phyloP scores from a whole-genome alignment of 2,797 vertebrate genomes.

The Gymnoscopelus microlampas region DNA sequence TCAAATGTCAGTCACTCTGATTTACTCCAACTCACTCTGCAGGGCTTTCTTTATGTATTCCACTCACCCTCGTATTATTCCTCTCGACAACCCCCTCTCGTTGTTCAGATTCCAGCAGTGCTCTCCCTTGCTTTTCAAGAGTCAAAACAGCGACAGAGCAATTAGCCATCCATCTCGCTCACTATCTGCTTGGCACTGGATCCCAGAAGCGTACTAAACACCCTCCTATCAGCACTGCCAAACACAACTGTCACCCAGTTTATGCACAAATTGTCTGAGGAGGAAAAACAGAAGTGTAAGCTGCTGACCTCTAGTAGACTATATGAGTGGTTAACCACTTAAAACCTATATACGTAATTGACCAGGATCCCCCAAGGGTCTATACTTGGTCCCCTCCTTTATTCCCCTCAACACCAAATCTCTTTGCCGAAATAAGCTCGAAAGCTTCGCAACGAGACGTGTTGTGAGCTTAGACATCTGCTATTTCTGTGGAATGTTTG shows the following conservation, averaged over 20 bases:
- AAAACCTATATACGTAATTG: no score
- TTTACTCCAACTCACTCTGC: not conserved
- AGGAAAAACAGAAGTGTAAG: no score
- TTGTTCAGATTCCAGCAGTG: slow-evolving; percentile 49
- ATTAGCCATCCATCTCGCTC: slow-evolving; percentile 55
- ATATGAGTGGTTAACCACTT: no score
- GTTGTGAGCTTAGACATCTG: no score
- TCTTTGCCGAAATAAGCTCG: no score
- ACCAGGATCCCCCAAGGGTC: no score
- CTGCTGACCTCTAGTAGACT: no score
- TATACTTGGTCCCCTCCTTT: no score
- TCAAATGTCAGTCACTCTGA: not conserved
- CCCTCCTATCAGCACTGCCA: slow-evolving; percentile 15
- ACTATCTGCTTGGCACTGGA: slow-evolving; percentile 17
- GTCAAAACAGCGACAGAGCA: slow-evolving; percentile 54
- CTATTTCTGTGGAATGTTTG: no score
- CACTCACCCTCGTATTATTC: slow-evolving; percentile 1
- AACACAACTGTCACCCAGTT: slow-evolving; percentile 9
- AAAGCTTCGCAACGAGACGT: no score
- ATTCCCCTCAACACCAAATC: no score
- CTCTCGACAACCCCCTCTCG: slow-evolving; percentile 12
- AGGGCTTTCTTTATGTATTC: not conserved
- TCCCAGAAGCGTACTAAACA: slow-evolving; percentile 20
- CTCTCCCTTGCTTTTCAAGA: slow-evolving; percentile 43
- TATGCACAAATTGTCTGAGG: not conserved